phyloP scores from a whole-genome alignment of 2,888 invertebrate genomes.

The Chymomyza caudatula region DNA sequence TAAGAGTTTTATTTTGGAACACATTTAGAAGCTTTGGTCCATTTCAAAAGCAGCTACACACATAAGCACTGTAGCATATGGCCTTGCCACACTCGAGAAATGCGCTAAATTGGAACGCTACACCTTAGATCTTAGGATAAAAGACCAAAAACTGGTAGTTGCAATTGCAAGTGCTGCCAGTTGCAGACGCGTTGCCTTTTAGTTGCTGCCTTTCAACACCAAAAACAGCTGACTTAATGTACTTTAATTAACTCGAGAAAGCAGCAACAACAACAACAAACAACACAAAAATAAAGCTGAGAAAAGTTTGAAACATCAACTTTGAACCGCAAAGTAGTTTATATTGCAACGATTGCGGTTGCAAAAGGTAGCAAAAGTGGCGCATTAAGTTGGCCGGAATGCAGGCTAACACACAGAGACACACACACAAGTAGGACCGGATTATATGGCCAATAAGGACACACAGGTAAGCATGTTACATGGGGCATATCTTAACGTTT shows the following conservation, averaged over 20 bases:
- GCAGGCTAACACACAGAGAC: background rate
- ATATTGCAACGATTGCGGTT: slow-evolving; percentile 66
- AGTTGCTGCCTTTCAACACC: background rate
- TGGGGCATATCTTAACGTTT: slow-evolving; percentile 1
- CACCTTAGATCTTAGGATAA: background rate
- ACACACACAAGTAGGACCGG: slow-evolving; percentile 17
- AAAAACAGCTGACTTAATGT: slow-evolving; percentile 31
- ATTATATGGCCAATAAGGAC: slow-evolving; percentile 65
- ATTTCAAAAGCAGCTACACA: background rate
- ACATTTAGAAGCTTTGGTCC: background rate
- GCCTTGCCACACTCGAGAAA: background rate
- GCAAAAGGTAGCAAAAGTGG: slow-evolving; percentile 26
- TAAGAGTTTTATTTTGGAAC: background rate
- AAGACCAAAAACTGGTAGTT: background rate
- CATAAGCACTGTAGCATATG: background rate
- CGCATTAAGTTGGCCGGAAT: background rate
- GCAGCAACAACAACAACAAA: slow-evolving; percentile 17
- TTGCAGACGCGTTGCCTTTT: background rate
- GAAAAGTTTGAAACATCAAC: slow-evolving; percentile 66
- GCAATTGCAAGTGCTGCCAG: background rate
- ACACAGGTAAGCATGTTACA: slow-evolving; percentile 20
- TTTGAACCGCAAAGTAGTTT: slow-evolving; percentile 72
- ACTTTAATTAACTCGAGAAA: slow-evolving; percentile 70
- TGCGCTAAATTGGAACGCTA: background rate
- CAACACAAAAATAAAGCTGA: slow-evolving; percentile 34